phyloP scores from a whole-genome alignment of 30 jellyfish, hydroid and myxozoan species.

The Calvadosia cruxmelitensis region DNA sequence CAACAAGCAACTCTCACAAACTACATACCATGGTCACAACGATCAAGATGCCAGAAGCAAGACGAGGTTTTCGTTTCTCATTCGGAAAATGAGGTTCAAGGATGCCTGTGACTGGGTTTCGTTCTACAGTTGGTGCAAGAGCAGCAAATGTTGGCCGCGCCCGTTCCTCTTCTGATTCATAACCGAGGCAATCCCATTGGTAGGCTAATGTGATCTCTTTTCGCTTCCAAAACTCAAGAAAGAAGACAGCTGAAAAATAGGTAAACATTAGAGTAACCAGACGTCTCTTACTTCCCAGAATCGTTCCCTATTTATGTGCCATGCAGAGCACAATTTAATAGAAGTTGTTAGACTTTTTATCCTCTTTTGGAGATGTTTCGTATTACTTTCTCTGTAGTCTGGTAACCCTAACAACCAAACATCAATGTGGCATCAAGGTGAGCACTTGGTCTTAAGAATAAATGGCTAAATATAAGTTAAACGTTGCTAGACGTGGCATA shows the following conservation, averaged over 20 bases:
- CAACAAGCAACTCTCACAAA: too few relatives aligned
- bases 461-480: too few relatives aligned
- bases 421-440: too few relatives aligned
- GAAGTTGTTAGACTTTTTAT: too few relatives aligned
- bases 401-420: too few relatives aligned
- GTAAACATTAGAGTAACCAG: neutral
- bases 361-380: too few relatives aligned
- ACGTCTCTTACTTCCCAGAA: too few relatives aligned
- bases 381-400: too few relatives aligned
- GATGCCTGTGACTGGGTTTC: slow-evolving; percentile 96
- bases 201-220: slow-evolving; percentile 93
- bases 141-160: slow-evolving; percentile 99
- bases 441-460: too few relatives aligned
- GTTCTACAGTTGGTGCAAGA: slow-evolving; percentile 95
- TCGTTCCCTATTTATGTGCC: too few relatives aligned
- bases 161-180: slow-evolving; percentile 92
- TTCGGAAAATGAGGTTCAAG: slow-evolving; percentile 97
- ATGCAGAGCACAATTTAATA: too few relatives aligned
- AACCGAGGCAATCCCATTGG: slow-evolving; percentile 97
- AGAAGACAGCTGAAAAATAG: slow-evolving; percentile 71
- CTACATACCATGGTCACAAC: slow-evolving; percentile 78
- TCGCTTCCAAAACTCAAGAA: slow-evolving; percentile 96
- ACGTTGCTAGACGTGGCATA: too few relatives aligned
- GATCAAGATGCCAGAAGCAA: slow-evolving; percentile 81
- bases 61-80: slow-evolving; percentile 78